These are phyloP conservation scores for Anabas testudineus DNA, from an alignment of 2,797 vertebrate genomes.

Conservation along the genomic window DNA sequence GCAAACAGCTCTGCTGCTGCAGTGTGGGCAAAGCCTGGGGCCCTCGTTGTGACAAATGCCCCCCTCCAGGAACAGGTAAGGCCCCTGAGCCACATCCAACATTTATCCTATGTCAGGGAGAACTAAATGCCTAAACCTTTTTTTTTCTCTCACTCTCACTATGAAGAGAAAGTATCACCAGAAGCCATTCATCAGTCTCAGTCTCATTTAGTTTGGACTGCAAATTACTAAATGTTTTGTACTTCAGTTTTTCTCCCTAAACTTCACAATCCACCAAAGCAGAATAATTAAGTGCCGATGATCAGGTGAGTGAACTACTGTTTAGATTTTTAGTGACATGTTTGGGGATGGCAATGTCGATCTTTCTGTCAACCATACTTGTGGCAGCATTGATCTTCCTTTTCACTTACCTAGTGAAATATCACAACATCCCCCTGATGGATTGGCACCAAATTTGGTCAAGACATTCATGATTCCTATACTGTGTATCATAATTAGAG, in stretches of 20 bases:
- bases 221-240: conserved; percentile 2
- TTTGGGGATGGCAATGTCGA: background rate
- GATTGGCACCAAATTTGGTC: background rate
- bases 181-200: background rate
- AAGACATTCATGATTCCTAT: too few relatives aligned
- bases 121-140: background rate
- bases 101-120: background rate
- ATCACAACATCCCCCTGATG: too few relatives aligned
- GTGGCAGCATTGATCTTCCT: too few relatives aligned
- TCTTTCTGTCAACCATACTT: background rate
- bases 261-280: background rate
- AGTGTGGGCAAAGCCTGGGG: conserved; percentile 99
- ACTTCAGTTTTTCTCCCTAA: background rate
- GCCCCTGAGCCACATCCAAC: conserved; percentile 23
- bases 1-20: conserved; percentile 99
- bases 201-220: background rate
- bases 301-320: background rate
- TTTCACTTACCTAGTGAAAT: too few relatives aligned
- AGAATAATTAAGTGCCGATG: background rate
- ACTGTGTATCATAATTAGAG: too few relatives aligned
- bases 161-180: background rate
- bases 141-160: too few relatives aligned
- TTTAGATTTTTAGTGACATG: background rate
- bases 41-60: conserved; percentile 95
- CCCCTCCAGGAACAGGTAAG: conserved; percentile 96